Evolutionary conservation across 2,888 invertebrate genomes (phyloP), one percentile per base, ranked within the genome.

Genomic region (Stegana nigrithorax): DNA sequence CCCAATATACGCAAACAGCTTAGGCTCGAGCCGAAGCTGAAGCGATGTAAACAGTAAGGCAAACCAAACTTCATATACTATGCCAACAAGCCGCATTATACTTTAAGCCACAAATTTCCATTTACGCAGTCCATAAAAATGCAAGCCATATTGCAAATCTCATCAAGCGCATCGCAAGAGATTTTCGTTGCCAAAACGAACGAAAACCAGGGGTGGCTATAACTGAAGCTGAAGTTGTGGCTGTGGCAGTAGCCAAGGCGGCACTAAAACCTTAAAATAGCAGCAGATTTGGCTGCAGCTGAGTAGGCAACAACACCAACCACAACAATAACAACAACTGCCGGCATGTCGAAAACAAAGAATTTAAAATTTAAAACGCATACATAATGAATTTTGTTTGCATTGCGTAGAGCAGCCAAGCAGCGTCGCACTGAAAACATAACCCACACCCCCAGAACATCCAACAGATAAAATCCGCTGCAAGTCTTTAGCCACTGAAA

Each of bases 321-420:
- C 8, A 27, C 51, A 29, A 29, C 32, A 53, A 26, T 1, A 26
- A n/a, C n/a, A n/a, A 25, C 50, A 27, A 17, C 14, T 27, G 10
- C 47, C 7, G 10, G 25, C 47, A 47, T 23, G 10, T 6, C n/a
- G 14, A 12, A 17, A 55, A 10, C 32, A n/a, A n/a, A 10, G 23
- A 75, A 78, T 76, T 75, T 73, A 73, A 73, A 76, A 76, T 76
- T 76, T 76, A 70, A 73, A 72, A 68, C 73, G 71, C 75, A 76
- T 76, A 73, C 72, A 77, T 77, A 77, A 76, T 75, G 63, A 71
- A 76, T 36, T 36, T 36, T 36, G 36, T 36, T n/a, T 36, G 0
- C 32, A 1, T 32, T 32, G 32, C n/a, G n/a, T n/a, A n/a, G n/a
- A n/a, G n/a, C n/a, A n/a, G n/a, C n/a, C n/a, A n/a, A n/a, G n/a